These are phyloP conservation scores for Tupaia tana DNA, from an alignment of 2,113 vertebrate genomes.

Conservation along the genomic window DNA sequence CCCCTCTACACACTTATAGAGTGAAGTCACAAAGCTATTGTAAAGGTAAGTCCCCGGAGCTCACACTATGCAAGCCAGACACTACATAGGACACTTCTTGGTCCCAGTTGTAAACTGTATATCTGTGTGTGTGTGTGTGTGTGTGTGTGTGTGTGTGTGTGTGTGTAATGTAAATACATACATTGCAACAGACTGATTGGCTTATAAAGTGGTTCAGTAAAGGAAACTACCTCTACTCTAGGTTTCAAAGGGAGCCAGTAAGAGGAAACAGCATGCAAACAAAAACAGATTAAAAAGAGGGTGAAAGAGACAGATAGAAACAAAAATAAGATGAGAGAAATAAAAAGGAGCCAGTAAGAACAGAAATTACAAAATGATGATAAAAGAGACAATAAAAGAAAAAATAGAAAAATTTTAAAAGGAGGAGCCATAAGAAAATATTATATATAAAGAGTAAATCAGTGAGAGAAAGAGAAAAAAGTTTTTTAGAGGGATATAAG, in stretches of 20 bases:
- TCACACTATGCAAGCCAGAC: not conserved
- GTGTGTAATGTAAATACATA: not conserved
- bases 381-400: not conserved
- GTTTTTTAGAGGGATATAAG: not conserved
- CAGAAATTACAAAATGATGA: not conserved
- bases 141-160: not conserved
- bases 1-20: not conserved
- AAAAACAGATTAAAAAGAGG: not conserved
- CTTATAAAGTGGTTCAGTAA: not conserved
- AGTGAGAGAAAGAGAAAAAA: not conserved
- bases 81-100: not conserved
- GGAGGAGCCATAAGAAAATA: slow-evolving; percentile 16
- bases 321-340: not conserved
- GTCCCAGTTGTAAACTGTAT: not conserved
- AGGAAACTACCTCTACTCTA: not conserved
- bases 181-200: not conserved
- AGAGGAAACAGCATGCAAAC: not conserved
- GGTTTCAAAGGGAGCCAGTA: not conserved
- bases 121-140: too few relatives aligned
- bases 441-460: not conserved
- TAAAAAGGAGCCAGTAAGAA: not conserved
- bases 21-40: not conserved
- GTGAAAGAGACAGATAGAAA: not conserved
- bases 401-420: not conserved
- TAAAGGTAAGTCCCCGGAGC: not conserved